A percentile compares a stretch with the other conserved stretches of the same genome.
Conservation (phyloP, 2,113 vertebrate genomes). For the Anguilla japonica region DNA sequence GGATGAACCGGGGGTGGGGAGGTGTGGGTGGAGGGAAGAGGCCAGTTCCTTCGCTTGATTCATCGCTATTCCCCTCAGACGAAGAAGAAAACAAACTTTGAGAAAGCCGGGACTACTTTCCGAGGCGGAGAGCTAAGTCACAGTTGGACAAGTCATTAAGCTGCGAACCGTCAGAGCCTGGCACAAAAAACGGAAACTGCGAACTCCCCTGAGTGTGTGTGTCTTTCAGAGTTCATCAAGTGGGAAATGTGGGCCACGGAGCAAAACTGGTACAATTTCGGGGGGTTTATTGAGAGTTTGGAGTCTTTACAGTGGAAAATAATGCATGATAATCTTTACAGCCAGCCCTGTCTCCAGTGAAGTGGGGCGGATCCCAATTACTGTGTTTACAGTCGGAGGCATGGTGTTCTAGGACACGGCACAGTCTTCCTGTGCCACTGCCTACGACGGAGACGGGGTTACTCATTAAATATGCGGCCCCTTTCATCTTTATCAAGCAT, state of each 20-base stretch:
- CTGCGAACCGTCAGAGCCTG: background rate
- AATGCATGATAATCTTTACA: background rate
- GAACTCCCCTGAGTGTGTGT: background rate
- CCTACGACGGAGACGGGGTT: slow-evolving; percentile 52
- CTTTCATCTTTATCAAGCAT: slow-evolving; percentile 59
- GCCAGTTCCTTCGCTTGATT: background rate
- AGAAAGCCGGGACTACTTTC: background rate
- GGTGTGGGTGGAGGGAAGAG: slow-evolving; percentile 24
- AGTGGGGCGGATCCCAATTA: background rate
- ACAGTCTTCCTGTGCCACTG: slow-evolving; percentile 43
- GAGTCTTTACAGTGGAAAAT: background rate
- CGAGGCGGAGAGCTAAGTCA: background rate
- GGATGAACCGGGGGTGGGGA: background rate
- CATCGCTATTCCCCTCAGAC: background rate
- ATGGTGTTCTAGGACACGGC: background rate
- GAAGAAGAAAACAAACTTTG: background rate
- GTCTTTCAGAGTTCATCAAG: background rate
- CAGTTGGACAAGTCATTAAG: background rate
- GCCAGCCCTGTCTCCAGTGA: background rate
- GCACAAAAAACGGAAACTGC: background rate
- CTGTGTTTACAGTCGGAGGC: background rate
- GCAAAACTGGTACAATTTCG: background rate
- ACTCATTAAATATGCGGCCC: slow-evolving; percentile 54
- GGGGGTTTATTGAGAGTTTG: background rate
- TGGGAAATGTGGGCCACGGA: background rate